Evolutionary conservation across 2,888 invertebrate genomes (phyloP).

Genomic region (Labia minor): DNA sequence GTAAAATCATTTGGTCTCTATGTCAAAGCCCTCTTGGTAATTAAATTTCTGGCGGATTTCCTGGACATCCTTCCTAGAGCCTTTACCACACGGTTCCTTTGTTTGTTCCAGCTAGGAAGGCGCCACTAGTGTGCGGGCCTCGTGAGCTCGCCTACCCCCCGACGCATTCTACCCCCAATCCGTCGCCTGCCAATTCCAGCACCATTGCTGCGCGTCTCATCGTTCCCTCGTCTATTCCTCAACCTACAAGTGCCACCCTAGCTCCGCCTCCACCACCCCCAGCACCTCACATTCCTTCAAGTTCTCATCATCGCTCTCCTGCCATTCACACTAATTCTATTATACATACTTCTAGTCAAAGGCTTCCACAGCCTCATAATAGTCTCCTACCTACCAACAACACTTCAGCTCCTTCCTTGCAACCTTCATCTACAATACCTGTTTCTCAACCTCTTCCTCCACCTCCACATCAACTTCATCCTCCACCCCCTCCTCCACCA

Average conservation of each 20-base stretch:
- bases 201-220: constrained; percentile 23
- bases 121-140: constrained; percentile 41
- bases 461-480: constrained; percentile 15
- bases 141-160: constrained; percentile 3
- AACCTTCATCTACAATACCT: not conserved
- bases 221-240: constrained; percentile 29
- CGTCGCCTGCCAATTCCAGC: constrained; percentile 19
- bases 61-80: constrained; percentile 15
- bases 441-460: constrained; percentile 17
- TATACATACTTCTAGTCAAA: not conserved
- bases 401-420: not conserved
- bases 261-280: constrained; percentile 23
- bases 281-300: constrained; percentile 14
- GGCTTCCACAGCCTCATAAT: constrained; percentile 9
- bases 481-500: constrained; percentile 17
- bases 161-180: constrained; percentile 18
- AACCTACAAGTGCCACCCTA: constrained; percentile 33
- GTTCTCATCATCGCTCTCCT: constrained; percentile 13
- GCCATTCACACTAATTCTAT: constrained; percentile 14
- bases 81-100: constrained; percentile 24
- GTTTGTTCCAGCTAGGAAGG: constrained; percentile 52
- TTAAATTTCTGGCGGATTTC: not conserved
- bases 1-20: no score
- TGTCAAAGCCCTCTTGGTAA: no score
- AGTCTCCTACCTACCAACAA: not conserved